phyloP scores from a whole-genome alignment of 2,113 vertebrate genomes.

The Phylloscopus whistleri region DNA sequence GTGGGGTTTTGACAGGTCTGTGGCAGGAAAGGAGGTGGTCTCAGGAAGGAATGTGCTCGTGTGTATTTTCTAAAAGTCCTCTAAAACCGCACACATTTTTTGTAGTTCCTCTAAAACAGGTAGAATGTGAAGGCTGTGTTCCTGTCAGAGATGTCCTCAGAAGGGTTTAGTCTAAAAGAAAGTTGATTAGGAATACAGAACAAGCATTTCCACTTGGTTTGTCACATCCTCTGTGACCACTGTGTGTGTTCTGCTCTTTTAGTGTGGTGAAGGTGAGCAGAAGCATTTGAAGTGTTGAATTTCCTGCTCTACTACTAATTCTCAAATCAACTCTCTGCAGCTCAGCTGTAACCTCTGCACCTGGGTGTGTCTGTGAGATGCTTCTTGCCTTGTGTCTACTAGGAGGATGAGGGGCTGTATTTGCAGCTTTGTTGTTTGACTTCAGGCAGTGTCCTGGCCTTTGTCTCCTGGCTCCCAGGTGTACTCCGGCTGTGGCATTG shows the following conservation, averaged over 20 bases:
- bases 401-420: neutral
- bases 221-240: neutral
- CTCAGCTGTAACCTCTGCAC: neutral
- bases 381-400: neutral
- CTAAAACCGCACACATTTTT: neutral
- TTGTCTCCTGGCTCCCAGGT: slow-evolving; percentile 30
- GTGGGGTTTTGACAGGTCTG: neutral
- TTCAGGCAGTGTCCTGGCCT: neutral
- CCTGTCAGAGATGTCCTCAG: neutral
- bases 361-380: neutral
- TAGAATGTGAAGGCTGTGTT: neutral
- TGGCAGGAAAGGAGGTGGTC: neutral
- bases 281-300: neutral
- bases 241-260: neutral
- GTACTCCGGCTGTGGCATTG: slow-evolving; percentile 86
- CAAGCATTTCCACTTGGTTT: neutral
- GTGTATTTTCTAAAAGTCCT: neutral
- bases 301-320: neutral
- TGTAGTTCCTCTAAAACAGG: neutral
- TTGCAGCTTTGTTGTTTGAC: neutral
- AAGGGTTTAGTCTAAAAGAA: neutral
- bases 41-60: neutral
- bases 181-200: neutral
- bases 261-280: neutral
- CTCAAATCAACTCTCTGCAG: neutral